Conservation (phyloP, 2,888 invertebrate species). For the Heteromurus nitidus region DNA sequence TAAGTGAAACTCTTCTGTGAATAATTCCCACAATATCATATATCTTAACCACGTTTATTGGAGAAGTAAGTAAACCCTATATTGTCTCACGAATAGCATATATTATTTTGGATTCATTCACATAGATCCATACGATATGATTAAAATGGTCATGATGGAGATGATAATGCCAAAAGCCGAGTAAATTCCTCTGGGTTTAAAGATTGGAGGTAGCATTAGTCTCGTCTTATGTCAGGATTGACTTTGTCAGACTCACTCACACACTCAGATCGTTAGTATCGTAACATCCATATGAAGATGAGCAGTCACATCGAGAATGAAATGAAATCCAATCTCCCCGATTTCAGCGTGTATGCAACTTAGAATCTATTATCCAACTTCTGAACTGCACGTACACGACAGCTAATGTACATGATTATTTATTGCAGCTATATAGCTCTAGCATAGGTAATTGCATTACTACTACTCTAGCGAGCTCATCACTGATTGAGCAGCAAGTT, state of each 20-base stretch:
- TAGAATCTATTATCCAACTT: conserved; percentile 15
- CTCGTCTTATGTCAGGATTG: no score
- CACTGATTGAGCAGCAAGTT: not conserved
- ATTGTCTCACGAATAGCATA: not conserved
- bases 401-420: conserved; percentile 22
- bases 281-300: conserved; percentile 6
- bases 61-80: not conserved
- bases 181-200: no score
- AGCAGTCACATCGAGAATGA: not conserved
- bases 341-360: conserved; percentile 11
- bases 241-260: no score
- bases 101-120: no score
- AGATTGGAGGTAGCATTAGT: no score
- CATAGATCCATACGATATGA: no score
- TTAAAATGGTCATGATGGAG: no score
- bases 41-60: no score
- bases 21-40: not conserved
- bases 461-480: not conserved
- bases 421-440: conserved; percentile 12
- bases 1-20: not conserved
- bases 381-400: conserved; percentile 22
- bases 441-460: no score
- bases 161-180: no score
- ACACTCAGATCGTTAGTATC: no score
- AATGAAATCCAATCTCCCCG: conserved; percentile 21